These are phyloP conservation scores for Rhodinocichla rosea DNA, from an alignment of 2,113 vertebrate genomes.

Conservation along the genomic window DNA sequence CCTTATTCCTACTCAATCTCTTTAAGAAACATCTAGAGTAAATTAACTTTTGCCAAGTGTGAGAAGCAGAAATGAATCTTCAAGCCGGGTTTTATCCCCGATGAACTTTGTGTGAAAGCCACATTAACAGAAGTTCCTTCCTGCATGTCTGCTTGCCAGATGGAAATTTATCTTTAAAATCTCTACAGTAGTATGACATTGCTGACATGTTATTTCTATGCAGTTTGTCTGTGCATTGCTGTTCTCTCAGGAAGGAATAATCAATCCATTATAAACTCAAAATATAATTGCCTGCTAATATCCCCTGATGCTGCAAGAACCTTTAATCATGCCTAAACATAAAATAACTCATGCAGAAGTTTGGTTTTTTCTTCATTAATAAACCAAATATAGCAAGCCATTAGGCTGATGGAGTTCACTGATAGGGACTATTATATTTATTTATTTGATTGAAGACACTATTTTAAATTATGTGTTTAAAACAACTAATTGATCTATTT, in stretches of 20 bases:
- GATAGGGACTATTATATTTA: background rate
- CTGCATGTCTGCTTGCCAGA: constrained; percentile 61
- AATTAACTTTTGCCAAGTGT: background rate
- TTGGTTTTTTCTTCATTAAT: background rate
- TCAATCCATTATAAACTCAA: constrained; percentile 15
- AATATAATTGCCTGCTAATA: constrained; percentile 1
- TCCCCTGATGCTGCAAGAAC: background rate
- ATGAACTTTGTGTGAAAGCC: background rate
- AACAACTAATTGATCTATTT: background rate
- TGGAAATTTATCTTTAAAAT: constrained; percentile 59
- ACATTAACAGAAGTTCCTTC: constrained; percentile 23
- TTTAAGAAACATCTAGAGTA: background rate
- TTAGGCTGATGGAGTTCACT: background rate
- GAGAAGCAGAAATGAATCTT: constrained; percentile 5
- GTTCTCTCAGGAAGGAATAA: background rate
- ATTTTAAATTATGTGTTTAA: background rate
- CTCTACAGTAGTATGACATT: constrained; percentile 51
- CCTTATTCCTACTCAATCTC: background rate
- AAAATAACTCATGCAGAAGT: background rate
- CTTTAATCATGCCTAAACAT: background rate
- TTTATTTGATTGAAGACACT: background rate
- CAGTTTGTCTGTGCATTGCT: background rate
- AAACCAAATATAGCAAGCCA: background rate
- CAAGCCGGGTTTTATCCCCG: background rate
- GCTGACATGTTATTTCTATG: constrained; percentile 52